These are phyloP conservation scores for Sebastes kiyomatsui DNA, from an alignment of 2,797 vertebrate genomes.

Conservation along the genomic window DNA sequence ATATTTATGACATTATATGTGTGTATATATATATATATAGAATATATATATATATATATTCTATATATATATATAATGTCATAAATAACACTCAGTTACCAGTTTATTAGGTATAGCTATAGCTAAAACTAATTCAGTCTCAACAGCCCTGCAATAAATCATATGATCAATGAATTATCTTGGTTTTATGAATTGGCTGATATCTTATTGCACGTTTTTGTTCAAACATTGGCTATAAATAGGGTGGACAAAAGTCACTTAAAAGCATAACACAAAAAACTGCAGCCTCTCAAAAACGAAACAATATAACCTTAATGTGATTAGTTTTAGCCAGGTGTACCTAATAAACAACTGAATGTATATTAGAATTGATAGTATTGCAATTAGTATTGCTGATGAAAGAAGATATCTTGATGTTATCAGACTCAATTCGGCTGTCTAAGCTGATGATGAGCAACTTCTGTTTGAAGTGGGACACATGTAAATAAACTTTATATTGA, in stretches of 20 bases:
- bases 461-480: neutral
- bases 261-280: neutral
- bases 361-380: neutral
- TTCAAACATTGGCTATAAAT: no score
- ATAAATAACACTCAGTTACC: neutral
- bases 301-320: neutral
- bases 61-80: neutral
- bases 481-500: neutral
- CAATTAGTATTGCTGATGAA: no score
- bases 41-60: no score
- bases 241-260: neutral
- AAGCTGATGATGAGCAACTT: no score
- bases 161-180: neutral
- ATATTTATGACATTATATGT: no score
- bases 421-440: neutral
- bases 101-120: neutral
- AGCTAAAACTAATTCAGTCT: neutral
- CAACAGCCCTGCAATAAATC: neutral
- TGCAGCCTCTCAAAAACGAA: neutral
- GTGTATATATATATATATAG: no score
- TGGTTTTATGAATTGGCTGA: neutral
- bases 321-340: neutral
- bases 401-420: neutral
- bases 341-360: neutral
- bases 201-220: neutral